Conservation (phyloP, 2,797 vertebrate species). For the Anableps anableps region DNA sequence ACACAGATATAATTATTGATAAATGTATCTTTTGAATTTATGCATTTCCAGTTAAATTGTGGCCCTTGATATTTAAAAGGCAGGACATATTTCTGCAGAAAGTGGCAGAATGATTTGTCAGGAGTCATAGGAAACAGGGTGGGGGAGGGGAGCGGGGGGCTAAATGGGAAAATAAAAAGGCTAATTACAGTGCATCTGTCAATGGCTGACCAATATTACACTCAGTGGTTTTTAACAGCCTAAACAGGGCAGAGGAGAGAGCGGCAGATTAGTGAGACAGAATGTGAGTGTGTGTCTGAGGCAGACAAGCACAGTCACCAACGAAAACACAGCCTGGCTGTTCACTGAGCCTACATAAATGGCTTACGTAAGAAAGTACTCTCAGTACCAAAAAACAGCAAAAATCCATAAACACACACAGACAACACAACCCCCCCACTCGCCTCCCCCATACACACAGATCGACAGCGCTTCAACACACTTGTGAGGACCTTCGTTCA, state of each 20-base stretch:
- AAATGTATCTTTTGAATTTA: background rate
- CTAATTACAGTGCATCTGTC: constrained; percentile 66
- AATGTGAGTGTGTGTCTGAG: constrained; percentile 25
- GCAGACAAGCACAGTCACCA: constrained; percentile 73
- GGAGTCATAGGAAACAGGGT: constrained; percentile 32
- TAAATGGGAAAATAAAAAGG: constrained; percentile 70
- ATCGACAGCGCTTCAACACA: constrained; percentile 7
- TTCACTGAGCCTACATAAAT: constrained; percentile 81
- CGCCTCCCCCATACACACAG: background rate
- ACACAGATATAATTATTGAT: background rate
- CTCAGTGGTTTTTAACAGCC: constrained; percentile 63
- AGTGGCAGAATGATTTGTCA: constrained; percentile 47
- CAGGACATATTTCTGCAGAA: constrained; percentile 44
- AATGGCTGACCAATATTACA: constrained; percentile 70
- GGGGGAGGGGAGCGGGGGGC: constrained; percentile 17
- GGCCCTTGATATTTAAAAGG: background rate
- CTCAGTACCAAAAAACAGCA: constrained; percentile 87
- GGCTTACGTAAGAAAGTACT: constrained; percentile 94
- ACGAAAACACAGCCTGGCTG: constrained; percentile 79
- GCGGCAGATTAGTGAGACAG: constrained; percentile 46
- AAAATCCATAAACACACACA: constrained; percentile 86
- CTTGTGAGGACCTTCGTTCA: constrained; percentile 35
- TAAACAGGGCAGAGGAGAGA: constrained; percentile 48
- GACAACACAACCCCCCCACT: constrained; percentile 6
- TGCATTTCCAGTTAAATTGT: constrained; percentile 1